These are phyloP conservation scores for Porites divaricata DNA, from an alignment of 92 coral and sea anemone species.

Conservation along the genomic window DNA sequence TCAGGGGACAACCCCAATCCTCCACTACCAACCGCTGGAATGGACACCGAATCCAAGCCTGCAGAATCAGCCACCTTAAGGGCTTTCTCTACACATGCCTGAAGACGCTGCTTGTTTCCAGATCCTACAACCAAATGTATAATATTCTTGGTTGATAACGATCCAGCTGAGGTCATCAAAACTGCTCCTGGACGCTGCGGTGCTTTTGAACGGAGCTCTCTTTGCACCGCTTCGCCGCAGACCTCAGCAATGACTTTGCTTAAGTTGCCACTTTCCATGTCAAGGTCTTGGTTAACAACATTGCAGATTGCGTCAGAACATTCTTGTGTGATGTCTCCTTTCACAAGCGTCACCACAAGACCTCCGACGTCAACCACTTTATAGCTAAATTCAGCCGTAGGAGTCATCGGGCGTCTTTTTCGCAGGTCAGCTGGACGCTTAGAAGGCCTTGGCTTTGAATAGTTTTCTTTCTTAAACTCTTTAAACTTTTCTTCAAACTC, in stretches of 20 bases:
- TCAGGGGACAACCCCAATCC: constrained; percentile 28
- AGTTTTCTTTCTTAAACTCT: constrained; percentile 2
- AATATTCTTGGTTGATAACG: constrained; percentile 4
- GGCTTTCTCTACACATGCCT: constrained; percentile 32
- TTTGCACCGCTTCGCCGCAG: constrained; percentile 13
- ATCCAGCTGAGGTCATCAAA: constrained; percentile 13
- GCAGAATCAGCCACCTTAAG: constrained; percentile 18
- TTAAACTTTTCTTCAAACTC: constrained; percentile 21
- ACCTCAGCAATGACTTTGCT: constrained; percentile 11
- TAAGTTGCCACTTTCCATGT: constrained; percentile 28
- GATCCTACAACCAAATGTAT: constrained; percentile 31
- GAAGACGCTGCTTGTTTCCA: constrained; percentile 30
- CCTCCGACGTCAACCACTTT: constrained; percentile 3
- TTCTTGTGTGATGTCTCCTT: constrained; percentile 32
- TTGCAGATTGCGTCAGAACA: constrained; percentile 28
- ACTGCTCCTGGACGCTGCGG: constrained; percentile 15
- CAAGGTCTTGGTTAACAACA: constrained; percentile 17
- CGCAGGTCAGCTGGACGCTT: background rate
- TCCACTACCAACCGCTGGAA: constrained; percentile 47
- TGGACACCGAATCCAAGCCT: constrained; percentile 30
- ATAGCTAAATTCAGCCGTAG: background rate
- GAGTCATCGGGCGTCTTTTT: background rate
- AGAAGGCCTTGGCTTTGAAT: background rate
- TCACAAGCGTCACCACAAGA: background rate
- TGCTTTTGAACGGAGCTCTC: background rate